Evolutionary conservation across 1,140 invertebrate genomes (phyloP).

Genomic region (Eumeta japonica): DNA sequence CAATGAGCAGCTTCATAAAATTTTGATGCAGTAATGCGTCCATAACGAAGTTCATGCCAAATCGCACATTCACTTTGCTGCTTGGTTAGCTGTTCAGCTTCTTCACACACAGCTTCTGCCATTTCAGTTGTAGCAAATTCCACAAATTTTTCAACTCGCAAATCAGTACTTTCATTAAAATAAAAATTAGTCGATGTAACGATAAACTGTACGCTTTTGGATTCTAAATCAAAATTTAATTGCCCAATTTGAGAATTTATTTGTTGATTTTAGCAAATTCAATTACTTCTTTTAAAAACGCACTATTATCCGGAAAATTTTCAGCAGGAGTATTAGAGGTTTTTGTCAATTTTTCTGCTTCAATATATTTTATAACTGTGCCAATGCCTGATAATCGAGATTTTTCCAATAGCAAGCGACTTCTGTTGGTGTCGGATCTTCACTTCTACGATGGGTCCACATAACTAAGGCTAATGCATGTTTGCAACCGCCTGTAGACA

Average conservation of each 20-base stretch:
- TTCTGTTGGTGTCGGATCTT: conserved; percentile 26
- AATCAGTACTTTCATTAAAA: conserved; percentile 1
- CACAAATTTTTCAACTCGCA: not conserved
- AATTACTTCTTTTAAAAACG: conserved; percentile 1
- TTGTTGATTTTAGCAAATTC: not conserved
- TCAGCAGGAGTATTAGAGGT: conserved; percentile 1
- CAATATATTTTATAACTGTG: conserved; percentile 10
- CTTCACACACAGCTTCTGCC: conserved; percentile 1
- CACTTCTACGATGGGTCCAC: conserved; percentile 27
- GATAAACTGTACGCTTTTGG: not conserved
- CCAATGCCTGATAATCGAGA: conserved; percentile 12
- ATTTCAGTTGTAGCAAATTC: conserved; percentile 1
- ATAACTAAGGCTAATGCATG: conserved; percentile 32
- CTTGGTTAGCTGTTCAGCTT: conserved; percentile 1
- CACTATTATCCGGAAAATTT: not conserved
- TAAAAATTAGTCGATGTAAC: conserved; percentile 1
- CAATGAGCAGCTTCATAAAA: conserved; percentile 1
- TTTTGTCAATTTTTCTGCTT: conserved; percentile 2
- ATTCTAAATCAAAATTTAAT: conserved; percentile 1
- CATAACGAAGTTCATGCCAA: conserved; percentile 1
- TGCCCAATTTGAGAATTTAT: conserved; percentile 1
- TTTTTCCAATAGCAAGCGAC: conserved; percentile 27
- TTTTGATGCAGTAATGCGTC: conserved; percentile 1
- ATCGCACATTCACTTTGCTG: conserved; percentile 1
- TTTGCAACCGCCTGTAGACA: conserved; percentile 23